phyloP scores from a whole-genome alignment of 64 coral and sea anemone species.

The Montipora efflorescens region DNA sequence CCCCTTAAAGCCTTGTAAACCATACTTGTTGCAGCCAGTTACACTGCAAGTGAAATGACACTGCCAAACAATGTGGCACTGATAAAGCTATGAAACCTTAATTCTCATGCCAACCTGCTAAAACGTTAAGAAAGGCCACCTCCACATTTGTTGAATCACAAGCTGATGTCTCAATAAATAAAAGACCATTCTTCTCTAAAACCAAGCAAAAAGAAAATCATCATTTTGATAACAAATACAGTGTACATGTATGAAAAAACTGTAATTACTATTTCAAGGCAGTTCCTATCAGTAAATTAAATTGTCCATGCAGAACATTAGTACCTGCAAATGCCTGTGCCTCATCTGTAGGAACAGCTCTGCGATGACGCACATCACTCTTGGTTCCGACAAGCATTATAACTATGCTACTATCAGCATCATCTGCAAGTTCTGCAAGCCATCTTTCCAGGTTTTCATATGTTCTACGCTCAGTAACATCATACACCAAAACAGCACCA shows the following conservation, averaged over 20 bases:
- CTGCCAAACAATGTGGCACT: neutral
- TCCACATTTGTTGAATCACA: conserved; percentile 99
- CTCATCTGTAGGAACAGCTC: conserved; percentile 97
- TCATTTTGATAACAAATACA: neutral
- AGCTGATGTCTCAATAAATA: conserved; percentile 98
- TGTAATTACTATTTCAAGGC: neutral
- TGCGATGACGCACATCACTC: conserved; percentile 84
- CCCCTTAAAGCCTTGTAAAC: too few species aligned
- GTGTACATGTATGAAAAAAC: neutral
- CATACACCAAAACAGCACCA: conserved; percentile 95
- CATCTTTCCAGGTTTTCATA: conserved; percentile 99
- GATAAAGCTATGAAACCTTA: neutral
- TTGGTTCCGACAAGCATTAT: conserved; percentile 97
- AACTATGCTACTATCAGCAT: conserved; percentile 96
- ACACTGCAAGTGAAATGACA: neutral
- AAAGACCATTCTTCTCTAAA: conserved; percentile 98
- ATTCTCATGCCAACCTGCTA: conserved; percentile 80
- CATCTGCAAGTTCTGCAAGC: conserved; percentile 93
- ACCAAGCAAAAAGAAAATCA: neutral
- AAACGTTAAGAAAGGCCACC: conserved; percentile 97
- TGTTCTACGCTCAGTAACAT: conserved; percentile 98
- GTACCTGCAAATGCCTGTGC: conserved; percentile 98
- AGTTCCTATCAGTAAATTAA: too few species aligned
- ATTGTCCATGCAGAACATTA: neutral
- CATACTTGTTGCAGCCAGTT: too few species aligned